Evolutionary conservation across 2,113 vertebrate species (phyloP), one percentile per base, ranked within the genome.

Genomic region (Thamnophis sirtalis): DNA sequence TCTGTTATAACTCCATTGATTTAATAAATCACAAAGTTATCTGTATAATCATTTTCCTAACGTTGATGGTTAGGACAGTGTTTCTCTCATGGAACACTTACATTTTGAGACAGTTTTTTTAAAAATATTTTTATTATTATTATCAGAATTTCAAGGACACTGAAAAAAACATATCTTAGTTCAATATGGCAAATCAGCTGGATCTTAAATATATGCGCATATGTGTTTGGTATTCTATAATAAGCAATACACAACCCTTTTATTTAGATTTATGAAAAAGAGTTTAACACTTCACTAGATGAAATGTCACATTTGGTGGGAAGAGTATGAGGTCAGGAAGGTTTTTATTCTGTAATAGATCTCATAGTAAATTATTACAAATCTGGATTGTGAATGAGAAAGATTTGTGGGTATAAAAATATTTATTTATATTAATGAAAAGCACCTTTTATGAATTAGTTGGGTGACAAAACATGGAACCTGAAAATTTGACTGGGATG

Each of bases 321-420:
- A 94, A 95, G 93, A 89, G 90, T 84, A 92, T 91, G 87, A 93
- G 92, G 87, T 94, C 33, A 96, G 87, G 93, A 87, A 33, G 48
- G 94, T 60, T 60, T 92, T 95, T 93, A 51, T 93, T 91, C 63
- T 94, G 92, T 94, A 63, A 91, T 93, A 93, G 94, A 60, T 94
- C 93, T 94, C 96, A 93, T 95, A 95, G 93, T 96, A 97, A 96
- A 55, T 96, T 96, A 97, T 96, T 96, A 9, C 93, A 93, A 93
- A 94, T 91, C 86, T 95, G 94, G 89, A 89, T 80, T 94, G 28
- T 94, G 88, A 96, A 95, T 94, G 88, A 89, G 94, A 93, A 93
- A 58, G 94, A 95, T 91, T 94, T 94, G 90, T 96, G 22, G 89
- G 87, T 94, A 93, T 73, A 95, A 94, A 95, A 89, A 93, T 96